Evolutionary conservation across 2,113 vertebrate species (phyloP).

Genomic region (Budorcas taxicolor): DNA sequence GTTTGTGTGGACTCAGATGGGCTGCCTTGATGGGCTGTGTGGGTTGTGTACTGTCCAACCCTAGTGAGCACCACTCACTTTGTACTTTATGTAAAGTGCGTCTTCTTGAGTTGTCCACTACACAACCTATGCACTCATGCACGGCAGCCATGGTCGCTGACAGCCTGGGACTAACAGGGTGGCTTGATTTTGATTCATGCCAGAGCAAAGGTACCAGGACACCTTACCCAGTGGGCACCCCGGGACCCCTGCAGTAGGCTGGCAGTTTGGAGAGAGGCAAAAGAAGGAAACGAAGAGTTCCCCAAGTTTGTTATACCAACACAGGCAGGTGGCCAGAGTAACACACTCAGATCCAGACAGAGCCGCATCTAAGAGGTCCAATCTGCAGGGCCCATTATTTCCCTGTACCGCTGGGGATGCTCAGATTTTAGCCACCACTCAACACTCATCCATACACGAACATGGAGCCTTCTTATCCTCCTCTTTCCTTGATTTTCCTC

Average conservation of each 20-base stretch:
- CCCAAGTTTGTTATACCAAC: not conserved
- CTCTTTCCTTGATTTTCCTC: not conserved
- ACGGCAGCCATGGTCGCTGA: not conserved
- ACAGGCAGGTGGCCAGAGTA: not conserved
- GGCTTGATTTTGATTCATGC: not conserved
- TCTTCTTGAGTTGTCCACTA: not conserved
- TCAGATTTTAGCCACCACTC: not conserved
- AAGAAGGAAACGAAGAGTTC: not conserved
- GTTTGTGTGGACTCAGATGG: not conserved
- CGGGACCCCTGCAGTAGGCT: not conserved
- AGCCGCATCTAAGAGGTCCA: not conserved
- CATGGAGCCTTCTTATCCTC: accelerated
- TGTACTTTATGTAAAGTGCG: not conserved
- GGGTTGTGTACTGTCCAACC: not conserved
- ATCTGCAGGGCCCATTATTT: not conserved
- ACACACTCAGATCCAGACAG: not conserved
- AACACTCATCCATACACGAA: accelerated
- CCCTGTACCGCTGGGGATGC: not conserved
- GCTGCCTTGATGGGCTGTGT: not conserved
- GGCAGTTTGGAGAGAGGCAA: not conserved
- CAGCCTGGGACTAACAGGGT: not conserved
- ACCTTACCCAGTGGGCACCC: too few species aligned
- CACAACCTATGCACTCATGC: not conserved
- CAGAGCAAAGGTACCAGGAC: not conserved
- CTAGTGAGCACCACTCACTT: not conserved